Evolutionary conservation across 2,797 vertebrate species (phyloP), one percentile per base, ranked within the genome.

Genomic region (Periparus ater): DNA sequence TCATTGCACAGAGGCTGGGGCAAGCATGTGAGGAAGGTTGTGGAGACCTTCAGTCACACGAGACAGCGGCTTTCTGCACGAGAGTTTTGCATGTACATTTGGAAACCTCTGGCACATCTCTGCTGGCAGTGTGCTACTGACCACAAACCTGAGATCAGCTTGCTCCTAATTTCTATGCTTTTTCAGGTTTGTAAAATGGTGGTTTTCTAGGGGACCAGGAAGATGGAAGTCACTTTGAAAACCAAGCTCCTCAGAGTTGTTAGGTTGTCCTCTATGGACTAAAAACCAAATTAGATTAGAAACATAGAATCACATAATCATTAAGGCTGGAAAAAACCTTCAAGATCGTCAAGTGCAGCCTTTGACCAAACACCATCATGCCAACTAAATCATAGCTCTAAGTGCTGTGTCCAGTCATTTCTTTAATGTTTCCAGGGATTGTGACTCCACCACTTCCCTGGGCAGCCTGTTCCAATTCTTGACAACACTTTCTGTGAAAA

Each of bases 31-130:
- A 38, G 40, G 30, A 45, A 55, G 21, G 34, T 14, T 74, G 57
- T 15, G 44, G 26, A 78, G 70, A 44, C 20, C 34, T 75, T n/a
- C 60, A 50, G 55, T 10, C 14, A 29, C 2, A 34, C 45, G 26
- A 68, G 27, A 38, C 7, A 55, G 38, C 34, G 50, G 50, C 23
- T 61, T 78, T 47, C 25, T 72, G 36, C 13, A 6, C 0, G 0
- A 19, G 40, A 29, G 20, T 47, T 62, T 36, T 32, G 26, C 29
- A 4, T 3, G 10, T 54, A 6, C 36, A 1, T 51, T 66, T 14
- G 14, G 57, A 66, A 60, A 50, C 17, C 17, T 51, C 44, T 29
- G 16, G 13, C 13, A 14, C 12, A 2, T 27, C 13, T 71, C 70
- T 40, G 30, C 30, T 36, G 48, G 36, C 29, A 11, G 19, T 32